Evolutionary conservation across 92 coral and sea anemone genomes (phyloP), one percentile per base, ranked within the genome.

Genomic region (Phymanthus crucifer): DNA sequence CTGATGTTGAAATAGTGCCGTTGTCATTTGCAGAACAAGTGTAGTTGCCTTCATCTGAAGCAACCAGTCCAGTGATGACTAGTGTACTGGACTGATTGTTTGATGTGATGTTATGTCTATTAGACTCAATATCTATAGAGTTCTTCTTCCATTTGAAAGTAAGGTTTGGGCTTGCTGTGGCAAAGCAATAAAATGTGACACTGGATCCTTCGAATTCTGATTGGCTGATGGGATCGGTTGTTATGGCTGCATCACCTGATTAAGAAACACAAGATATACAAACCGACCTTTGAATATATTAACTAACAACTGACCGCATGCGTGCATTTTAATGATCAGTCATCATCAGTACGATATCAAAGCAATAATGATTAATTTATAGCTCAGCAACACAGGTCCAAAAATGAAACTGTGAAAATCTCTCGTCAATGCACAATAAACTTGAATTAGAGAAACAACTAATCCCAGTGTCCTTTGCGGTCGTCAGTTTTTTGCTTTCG

Each of bases 41-140:
- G 32, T 70, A 70, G 17, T 16, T 34, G 27, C 74, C 48, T 36
- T 2, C 33, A 31, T 70, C 74, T 70, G 47, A 36, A 36, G 46
- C 46, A n/a, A 36, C 18, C 32, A 70, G 47, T 70, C 74, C 74
- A 34, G 19, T 43, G 34, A 70, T 36, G 35, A 36, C 29, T 48
- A 70, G 74, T 70, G 45, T 34, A 61, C 68, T 61, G 2, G 68
- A n/a, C 29, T 61, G 68, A 27, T 61, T 61, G 34, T 9, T 61
- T 61, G 68, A 61, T 61, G 68, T 61, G 68, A 61, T 27, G 13
- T 4, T 27, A 26, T 8, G 35, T 61, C 36, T 61, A 27, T 27
- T 18, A 29, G 68, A 27, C 6, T 14, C 32, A 61, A 61, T 29
- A 18, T 13, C 2, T 61, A 19, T 61, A 2, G 33, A 61, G 68